phyloP scores from a whole-genome alignment of 92 coral and sea anemone species.

The Heliopora coerulea region DNA sequence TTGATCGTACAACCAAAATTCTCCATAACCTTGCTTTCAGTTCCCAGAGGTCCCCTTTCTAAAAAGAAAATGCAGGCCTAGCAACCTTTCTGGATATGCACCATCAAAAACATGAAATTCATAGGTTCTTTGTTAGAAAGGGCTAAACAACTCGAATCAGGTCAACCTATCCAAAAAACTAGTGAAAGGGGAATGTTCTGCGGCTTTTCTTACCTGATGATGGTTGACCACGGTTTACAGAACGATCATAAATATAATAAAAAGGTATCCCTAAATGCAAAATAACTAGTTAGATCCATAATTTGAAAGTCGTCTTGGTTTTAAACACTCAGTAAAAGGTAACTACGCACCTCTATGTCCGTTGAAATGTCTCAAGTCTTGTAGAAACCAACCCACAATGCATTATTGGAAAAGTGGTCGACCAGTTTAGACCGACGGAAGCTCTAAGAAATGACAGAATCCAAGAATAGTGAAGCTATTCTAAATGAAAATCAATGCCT shows the following conservation, averaged over 20 bases:
- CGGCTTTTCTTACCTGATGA: constrained; percentile 85
- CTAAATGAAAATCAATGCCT: too few relatives aligned
- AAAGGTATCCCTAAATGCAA: constrained; percentile 79
- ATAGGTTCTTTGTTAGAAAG: too few relatives aligned
- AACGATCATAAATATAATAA: constrained; percentile 87
- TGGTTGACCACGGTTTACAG: constrained; percentile 84
- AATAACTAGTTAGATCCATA: not conserved
- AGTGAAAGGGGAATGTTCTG: too few relatives aligned
- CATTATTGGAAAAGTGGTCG: constrained; percentile 93
- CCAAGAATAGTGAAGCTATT: not conserved
- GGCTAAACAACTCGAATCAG: too few relatives aligned
- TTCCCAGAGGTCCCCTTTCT: too few relatives aligned
- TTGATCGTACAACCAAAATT: too few relatives aligned
- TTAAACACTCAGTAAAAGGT: not conserved
- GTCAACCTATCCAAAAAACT: too few relatives aligned
- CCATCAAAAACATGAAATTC: too few relatives aligned
- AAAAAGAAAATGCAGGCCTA: too few relatives aligned
- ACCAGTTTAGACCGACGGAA: constrained; percentile 61
- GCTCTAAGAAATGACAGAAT: constrained; percentile 39
- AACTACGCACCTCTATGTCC: constrained; percentile 78
- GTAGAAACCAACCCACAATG: constrained; percentile 98
- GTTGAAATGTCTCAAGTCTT: constrained; percentile 85
- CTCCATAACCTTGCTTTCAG: too few relatives aligned
- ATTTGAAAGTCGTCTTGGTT: not conserved
- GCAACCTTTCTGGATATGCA: too few relatives aligned